Base-by-base conservation (phyloP, 1,140 invertebrate genomes). In the Pachyrhynchus sulphureomaculatus region DNA sequence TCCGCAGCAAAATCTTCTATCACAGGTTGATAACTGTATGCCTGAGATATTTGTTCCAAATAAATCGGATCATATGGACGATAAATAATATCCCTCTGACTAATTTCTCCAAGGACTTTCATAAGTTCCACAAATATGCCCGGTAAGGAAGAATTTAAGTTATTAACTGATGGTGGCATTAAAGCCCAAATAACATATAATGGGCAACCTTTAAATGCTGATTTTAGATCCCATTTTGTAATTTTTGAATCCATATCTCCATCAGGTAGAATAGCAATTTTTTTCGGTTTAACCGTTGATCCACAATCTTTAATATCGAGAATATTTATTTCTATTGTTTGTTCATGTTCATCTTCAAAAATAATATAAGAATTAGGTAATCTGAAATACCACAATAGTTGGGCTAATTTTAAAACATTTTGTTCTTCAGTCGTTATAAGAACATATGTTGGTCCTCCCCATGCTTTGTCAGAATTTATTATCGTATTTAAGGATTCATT, bases 101-200 rank as follows among this genome's bases (percentile, higher is more conserved):
- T 39, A 12, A 24, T 24, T 8, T 6, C 10, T 10, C 9, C n/a
- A 8, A 53, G 9, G 13, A 21, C 49, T 10, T 53, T 18, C 17
- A 39, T 9, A 18, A 53, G 4, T 23, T 53, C 49, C 8, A 53
- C 8, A 20, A 53, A 53, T 13, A 53, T 39, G 12, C 49, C 49
- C 2, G 17, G 5, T n/a, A 20, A 20, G 20, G 33, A 21, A 20
- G 17, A 21, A 21, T 53, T 53, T 2, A 37, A n/a, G 36, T 9
- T 9, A 23, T 53, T 53, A 5, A 53, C 36, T 18, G 23, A 53
- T 21, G 49, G 49, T 10, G 49, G 49, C 49, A 49, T 49, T 3
- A 33, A 8, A 15, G 15, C 17, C 26, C 26, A 49, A 9, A 33
- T n/a, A 9, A 21, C 29, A 18, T 49, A 33, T 15, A 49, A 13